These are phyloP conservation scores for Candidula unifasciata DNA, from an alignment of 2,888 invertebrate genomes.

Conservation along the genomic window DNA sequence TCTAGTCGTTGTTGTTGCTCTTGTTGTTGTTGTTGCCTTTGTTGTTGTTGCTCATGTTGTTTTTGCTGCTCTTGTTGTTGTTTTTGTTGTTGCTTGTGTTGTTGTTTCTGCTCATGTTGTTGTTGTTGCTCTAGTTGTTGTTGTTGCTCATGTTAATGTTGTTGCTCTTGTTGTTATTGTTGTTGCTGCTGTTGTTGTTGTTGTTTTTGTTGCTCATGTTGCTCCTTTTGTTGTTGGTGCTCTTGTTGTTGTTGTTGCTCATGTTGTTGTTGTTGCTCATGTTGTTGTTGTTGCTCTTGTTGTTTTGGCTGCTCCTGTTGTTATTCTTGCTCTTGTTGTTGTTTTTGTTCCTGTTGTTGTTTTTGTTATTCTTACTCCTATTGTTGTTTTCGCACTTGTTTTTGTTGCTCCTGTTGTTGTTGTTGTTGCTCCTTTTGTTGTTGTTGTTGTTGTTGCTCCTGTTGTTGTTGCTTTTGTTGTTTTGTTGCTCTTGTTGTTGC, in stretches of 20 bases:
- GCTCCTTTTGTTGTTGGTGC: neutral
- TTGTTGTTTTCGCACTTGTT: neutral
- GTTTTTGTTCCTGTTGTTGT: neutral
- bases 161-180: slow-evolving; percentile 2
- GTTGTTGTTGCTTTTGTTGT: neutral
- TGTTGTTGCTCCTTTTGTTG: neutral
- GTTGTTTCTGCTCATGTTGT: neutral
- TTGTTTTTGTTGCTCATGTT: slow-evolving; percentile 5
- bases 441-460: slow-evolving; percentile 9
- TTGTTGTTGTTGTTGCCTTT: neutral
- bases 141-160: neutral
- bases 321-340: slow-evolving; percentile 34
- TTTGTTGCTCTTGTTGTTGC: neutral
- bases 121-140: neutral
- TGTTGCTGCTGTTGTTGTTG: slow-evolving; percentile 2
- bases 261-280: slow-evolving; percentile 6
- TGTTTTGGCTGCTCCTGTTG: neutral
- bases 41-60: slow-evolving; percentile 5
- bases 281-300: neutral
- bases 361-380: neutral
- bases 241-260: slow-evolving; percentile 13
- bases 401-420: neutral
- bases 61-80: slow-evolving; percentile 20
- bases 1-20: neutral
- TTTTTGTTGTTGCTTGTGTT: neutral